Evolutionary conservation across 2,888 invertebrate genomes (phyloP), one percentile per base, ranked within the genome.

Genomic region (Pollenia griseotomentosa): DNA sequence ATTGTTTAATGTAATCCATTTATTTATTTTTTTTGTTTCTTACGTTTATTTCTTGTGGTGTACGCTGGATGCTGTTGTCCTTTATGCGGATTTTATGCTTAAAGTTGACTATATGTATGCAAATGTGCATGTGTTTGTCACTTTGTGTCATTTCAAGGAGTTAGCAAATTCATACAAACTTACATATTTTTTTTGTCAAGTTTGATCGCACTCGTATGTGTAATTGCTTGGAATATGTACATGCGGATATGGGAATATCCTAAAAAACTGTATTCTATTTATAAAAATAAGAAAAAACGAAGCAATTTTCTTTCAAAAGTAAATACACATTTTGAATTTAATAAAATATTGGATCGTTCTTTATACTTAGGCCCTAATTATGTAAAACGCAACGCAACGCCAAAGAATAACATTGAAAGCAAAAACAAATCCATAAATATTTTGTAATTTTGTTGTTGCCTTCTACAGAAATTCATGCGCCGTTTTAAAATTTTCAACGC

Each of bases 61-160:
- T 40, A 55, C 19, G n/a, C 51, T 61, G 73, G 57, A 71, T 46
- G 51, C 33, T 71, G 44, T 40, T 83, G 75, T 70, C 75, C 46
- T 53, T 71, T 59, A 66, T 61, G 57, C 65, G 53, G 75, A 71
- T 71, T 19, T 84, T 59, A 57, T 33, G 44, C 55, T 71, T 8
- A 71, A 55, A 2, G 42, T 12, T 12, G 12, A 55, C 19, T 55
- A 42, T 42, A 16, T 16, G n/a, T 70, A 11, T 70, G 68, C 68
- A 71, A 71, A 71, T 71, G 14, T 71, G 55, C 70, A 40, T 55
- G 40, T 16, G 68, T 51, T 63, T 63, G 42, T 63, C 23, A 66
- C 10, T 48, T 59, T 59, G 59, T 48, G 16, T 40, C 53, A 16
- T 33, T 40, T 5, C 9, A 61, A 11, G 14, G 4, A 46, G 11